These are phyloP conservation scores for Chloropsis hardwickii DNA, from an alignment of 2,113 vertebrate genomes.

Conservation along the genomic window DNA sequence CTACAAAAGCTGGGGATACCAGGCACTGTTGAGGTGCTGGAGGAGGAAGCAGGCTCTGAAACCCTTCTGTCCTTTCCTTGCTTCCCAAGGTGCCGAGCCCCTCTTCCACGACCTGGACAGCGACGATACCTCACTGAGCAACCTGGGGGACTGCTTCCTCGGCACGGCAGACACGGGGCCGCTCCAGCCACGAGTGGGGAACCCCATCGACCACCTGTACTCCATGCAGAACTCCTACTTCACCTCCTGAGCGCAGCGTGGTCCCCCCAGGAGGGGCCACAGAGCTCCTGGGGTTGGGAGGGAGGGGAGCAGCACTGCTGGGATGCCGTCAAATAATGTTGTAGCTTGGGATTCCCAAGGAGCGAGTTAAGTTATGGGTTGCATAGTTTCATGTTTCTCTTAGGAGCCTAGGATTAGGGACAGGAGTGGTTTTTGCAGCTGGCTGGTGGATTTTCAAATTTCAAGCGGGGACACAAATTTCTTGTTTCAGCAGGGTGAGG, in stretches of 20 bases:
- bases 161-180: slow-evolving; percentile 78
- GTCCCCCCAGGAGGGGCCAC: neutral
- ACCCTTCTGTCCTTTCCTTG: neutral
- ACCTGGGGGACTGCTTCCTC: slow-evolving; percentile 83
- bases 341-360: slow-evolving; percentile 72
- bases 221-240: slow-evolving; percentile 99
- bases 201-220: slow-evolving; percentile 94
- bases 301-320: slow-evolving; percentile 19
- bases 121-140: slow-evolving; percentile 84
- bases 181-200: slow-evolving; percentile 81
- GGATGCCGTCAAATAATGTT: slow-evolving; percentile 36
- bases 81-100: slow-evolving; percentile 81
- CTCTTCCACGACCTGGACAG: slow-evolving; percentile 85
- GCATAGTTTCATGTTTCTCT: slow-evolving; percentile 73
- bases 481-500: neutral
- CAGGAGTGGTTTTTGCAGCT: slow-evolving; percentile 43
- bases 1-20: neutral
- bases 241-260: slow-evolving; percentile 80
- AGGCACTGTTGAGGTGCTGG: neutral
- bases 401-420: slow-evolving; percentile 74
- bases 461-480: neutral
- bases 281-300: neutral
- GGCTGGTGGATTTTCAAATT: slow-evolving; percentile 42
- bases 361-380: slow-evolving; percentile 62
- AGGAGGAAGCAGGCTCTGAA: neutral